These are phyloP conservation scores for Sanderia malayensis DNA, from an alignment of 30 jellyfish, hydroid and myxozoan species.

Conservation along the genomic window DNA sequence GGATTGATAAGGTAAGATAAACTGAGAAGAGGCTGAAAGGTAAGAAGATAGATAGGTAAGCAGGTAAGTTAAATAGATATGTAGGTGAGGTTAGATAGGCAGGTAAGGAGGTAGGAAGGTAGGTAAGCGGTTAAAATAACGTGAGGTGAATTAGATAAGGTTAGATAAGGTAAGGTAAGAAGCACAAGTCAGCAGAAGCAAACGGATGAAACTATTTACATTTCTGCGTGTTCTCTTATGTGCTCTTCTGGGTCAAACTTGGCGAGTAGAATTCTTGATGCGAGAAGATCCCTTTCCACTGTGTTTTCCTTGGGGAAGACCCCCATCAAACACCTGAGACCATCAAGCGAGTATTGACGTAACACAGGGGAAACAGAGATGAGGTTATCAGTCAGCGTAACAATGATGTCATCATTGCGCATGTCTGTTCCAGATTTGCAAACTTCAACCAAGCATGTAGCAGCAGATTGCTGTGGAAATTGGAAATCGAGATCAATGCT, in stretches of 20 bases:
- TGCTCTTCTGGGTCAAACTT: constrained; percentile 60
- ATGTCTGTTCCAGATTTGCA: constrained; percentile 72
- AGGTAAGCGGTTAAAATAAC: no score
- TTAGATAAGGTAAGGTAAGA: no score
- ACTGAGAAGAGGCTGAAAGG: no score
- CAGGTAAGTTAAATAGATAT: no score
- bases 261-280: constrained; percentile 66
- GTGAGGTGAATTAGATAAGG: no score
- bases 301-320: constrained; percentile 34
- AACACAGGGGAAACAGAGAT: constrained; percentile 67
- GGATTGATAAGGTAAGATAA: no score
- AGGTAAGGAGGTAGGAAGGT: no score
- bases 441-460: constrained; percentile 65
- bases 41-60: no score
- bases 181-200: no score
- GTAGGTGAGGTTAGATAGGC: no score
- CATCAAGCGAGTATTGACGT: constrained; percentile 79
- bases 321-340: constrained; percentile 50
- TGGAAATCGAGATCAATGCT: no score
- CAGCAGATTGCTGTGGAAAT: constrained; percentile 61
- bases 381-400: constrained; percentile 39
- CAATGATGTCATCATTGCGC: constrained; percentile 36
- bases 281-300: constrained; percentile 39
- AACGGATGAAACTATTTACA: no score
- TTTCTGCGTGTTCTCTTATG: constrained; percentile 67